These are phyloP conservation scores for Drosophila ananassae DNA, from an alignment of 1,140 invertebrate genomes.

Conservation along the genomic window DNA sequence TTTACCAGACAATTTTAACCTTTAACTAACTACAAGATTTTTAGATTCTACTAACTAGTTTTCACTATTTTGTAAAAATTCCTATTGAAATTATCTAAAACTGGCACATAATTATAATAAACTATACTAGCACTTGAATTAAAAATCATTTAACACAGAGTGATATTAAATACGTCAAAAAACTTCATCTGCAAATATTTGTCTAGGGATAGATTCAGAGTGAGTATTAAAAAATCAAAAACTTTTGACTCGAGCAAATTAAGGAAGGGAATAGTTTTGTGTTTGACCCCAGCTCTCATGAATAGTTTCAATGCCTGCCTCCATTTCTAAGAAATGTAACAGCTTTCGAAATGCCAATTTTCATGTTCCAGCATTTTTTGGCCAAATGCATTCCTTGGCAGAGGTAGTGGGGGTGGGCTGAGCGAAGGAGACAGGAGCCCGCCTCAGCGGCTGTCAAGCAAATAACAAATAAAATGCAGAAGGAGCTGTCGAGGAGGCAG, in stretches of 20 bases:
- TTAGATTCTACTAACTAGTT: too few species aligned
- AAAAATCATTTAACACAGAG: too few species aligned
- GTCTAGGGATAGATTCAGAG: neutral
- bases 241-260: too few species aligned
- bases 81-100: too few species aligned
- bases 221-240: neutral
- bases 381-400: constrained; percentile 41
- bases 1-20: too few species aligned
- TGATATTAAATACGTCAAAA: too few species aligned
- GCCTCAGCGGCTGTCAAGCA: constrained; percentile 59
- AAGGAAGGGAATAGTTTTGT: neutral
- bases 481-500: neutral
- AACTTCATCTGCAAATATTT: too few species aligned
- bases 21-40: too few species aligned
- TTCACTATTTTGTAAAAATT: too few species aligned
- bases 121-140: too few species aligned
- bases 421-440: constrained; percentile 11
- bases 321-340: constrained; percentile 3
- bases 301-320: constrained; percentile 1
- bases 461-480: constrained; percentile 51
- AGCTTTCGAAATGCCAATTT: constrained; percentile 42
- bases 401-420: neutral
- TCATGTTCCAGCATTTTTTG: constrained; percentile 24
- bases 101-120: too few species aligned
- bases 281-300: constrained; percentile 8